Percentiles rank a stretch among this genome's conserved stretches.
Conservation (phyloP, 2,113 vertebrate genomes). For the Proteles cristata region DNA sequence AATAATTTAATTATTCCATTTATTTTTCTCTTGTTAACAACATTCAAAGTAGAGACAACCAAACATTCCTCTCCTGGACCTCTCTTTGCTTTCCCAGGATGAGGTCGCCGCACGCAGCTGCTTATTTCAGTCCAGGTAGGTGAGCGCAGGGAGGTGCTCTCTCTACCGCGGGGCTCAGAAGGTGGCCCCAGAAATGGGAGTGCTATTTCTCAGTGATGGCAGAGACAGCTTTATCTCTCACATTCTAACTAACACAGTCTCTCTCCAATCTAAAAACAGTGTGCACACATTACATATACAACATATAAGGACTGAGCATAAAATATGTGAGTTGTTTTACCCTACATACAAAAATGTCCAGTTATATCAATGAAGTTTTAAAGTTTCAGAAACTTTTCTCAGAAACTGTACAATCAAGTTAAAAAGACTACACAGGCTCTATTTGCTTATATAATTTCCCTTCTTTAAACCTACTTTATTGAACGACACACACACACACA, state of each 20-base stretch:
- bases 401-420: background rate
- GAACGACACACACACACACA: too few species aligned
- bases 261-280: background rate
- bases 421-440: background rate
- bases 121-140: background rate
- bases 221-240: background rate
- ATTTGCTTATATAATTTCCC: background rate
- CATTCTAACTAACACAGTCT: background rate
- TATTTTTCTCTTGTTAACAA: background rate
- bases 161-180: background rate
- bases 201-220: background rate
- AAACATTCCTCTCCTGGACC: background rate
- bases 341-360: background rate
- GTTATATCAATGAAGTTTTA: background rate
- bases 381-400: conserved; percentile 16
- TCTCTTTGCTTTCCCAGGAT: background rate
- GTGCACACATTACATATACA: background rate
- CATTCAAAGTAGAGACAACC: background rate
- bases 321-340: background rate
- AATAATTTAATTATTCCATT: conserved; percentile 1
- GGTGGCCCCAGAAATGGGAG: background rate
- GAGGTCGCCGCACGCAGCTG: background rate
- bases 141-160: background rate
- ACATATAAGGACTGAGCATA: background rate
- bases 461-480: background rate